Base-by-base conservation (phyloP, 2,797 vertebrate species). In the Atherinosoma microstoma region DNA sequence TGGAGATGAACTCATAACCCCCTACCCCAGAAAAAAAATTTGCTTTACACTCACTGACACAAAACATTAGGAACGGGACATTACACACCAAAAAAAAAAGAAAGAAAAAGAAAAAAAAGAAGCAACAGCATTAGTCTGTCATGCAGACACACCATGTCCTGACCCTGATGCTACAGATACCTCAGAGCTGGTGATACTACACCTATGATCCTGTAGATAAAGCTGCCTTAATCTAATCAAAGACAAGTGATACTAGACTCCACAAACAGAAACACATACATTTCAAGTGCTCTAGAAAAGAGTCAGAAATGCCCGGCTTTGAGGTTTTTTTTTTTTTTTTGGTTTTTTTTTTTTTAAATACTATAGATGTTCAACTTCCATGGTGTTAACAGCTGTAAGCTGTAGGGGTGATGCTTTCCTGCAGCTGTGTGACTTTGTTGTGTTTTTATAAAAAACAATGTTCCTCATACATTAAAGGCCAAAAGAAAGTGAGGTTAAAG, bases 341-440 rank as follows among this genome's bases (percentile, higher is more conserved):
- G 1, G 24, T 27, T 27, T 27, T 83, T 83, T 54, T 76, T 84
- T 76, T 74, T 84, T 70, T 18, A 47, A 35, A 83, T 70, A 73
- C 65, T 84, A 84, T 78, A 79, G 75, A 80, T 70, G 70, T 83
- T 58, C 40, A 53, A 60, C 70, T 62, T 66, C 57, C 65, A 57
- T 64, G 63, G 75, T 57, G 76, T 79, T 76, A 84, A 68, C 92
- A 93, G 92, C 88, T 93, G 92, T 84, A 64, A 79, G 83, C 90
- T 82, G 87, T 90, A 87, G 90, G 91, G 84, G 75, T 49, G 77
- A 74, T 22, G 60, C 75, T 75, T 58, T 75, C 89, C 79, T 76
- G 80, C 83, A 64, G 91, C 72, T 81, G 56, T 58, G 67, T 49
- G 60, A 56, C 83, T 76, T 74, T 68, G 49, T 62, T 40, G 3